These are phyloP conservation scores for Hydractinia symbiolongicarpus DNA, from an alignment of 30 jellyfish, hydroid and myxozoan species.

Conservation along the genomic window DNA sequence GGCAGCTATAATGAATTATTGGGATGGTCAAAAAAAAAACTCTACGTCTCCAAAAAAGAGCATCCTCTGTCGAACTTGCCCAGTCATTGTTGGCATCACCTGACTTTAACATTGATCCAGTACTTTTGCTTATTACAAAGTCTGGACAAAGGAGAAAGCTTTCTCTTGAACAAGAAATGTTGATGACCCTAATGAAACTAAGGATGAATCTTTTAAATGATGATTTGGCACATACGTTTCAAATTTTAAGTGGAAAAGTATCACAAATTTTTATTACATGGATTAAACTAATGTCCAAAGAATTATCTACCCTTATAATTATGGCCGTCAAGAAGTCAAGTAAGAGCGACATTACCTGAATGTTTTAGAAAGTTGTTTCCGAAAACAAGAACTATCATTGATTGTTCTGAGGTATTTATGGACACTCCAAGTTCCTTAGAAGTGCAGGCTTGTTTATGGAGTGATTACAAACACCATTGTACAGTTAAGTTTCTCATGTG, in stretches of 20 bases:
- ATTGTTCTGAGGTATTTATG: constrained; percentile 39
- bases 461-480: constrained; percentile 47
- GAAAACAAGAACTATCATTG: constrained; percentile 33
- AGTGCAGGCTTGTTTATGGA: constrained; percentile 41
- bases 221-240: constrained; percentile 48
- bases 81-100: constrained; percentile 16
- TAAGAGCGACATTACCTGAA: constrained; percentile 35
- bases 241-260: constrained; percentile 33
- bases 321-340: constrained; percentile 48
- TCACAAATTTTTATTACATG: constrained; percentile 40
- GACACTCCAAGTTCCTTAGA: constrained; percentile 50
- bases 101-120: constrained; percentile 23
- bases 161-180: constrained; percentile 51
- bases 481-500: constrained; percentile 45
- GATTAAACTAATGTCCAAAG: constrained; percentile 42
- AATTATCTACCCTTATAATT: constrained; percentile 33
- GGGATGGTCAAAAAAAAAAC: constrained; percentile 52
- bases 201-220: constrained; percentile 39
- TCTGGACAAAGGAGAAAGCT: constrained; percentile 44
- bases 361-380: constrained; percentile 45
- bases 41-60: background rate
- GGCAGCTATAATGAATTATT: constrained; percentile 47
- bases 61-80: constrained; percentile 4
- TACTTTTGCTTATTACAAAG: constrained; percentile 26
- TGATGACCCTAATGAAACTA: constrained; percentile 35